Percentiles rank a stretch among this genome's conserved stretches.
These are phyloP conservation scores for Enteromius afrohamiltoni DNA, from an alignment of 2,797 vertebrate genomes.

Conservation along the genomic window DNA sequence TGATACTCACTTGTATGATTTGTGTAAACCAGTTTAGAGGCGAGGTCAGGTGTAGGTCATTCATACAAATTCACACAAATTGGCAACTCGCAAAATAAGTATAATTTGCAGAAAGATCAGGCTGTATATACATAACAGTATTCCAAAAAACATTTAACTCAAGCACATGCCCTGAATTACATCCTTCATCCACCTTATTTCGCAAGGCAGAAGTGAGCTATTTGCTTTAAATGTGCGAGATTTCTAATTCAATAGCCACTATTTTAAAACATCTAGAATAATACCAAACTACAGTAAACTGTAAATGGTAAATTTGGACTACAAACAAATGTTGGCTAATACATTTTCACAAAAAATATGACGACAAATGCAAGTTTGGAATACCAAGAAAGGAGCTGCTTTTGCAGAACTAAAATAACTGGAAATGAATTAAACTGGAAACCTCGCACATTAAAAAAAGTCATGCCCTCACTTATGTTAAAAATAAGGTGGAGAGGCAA, in stretches of 20 bases:
- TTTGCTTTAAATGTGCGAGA: background rate
- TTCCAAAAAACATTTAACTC: background rate
- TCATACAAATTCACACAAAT: too few species aligned
- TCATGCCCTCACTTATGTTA: background rate
- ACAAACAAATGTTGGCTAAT: background rate
- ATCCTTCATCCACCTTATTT: slow-evolving; percentile 20
- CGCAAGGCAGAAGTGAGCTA: background rate
- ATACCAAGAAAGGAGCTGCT: background rate
- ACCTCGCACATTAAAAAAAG: background rate
- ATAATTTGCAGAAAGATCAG: too few species aligned
- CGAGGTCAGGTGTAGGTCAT: too few species aligned
- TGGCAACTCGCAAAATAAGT: too few species aligned
- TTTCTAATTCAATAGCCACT: background rate
- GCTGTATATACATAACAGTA: background rate
- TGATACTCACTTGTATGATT: too few species aligned
- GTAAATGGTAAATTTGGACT: too few species aligned
- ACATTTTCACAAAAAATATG: too few species aligned
- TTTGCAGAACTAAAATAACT: background rate
- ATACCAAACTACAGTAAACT: background rate
- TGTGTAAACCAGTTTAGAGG: too few species aligned
- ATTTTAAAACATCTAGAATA: background rate
- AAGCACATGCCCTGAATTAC: background rate
- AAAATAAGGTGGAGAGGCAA: slow-evolving; percentile 14
- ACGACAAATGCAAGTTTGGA: background rate
- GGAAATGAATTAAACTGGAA: background rate